phyloP scores from a whole-genome alignment of 2,888 invertebrate genomes.

The Hoplodrina ambigua region DNA sequence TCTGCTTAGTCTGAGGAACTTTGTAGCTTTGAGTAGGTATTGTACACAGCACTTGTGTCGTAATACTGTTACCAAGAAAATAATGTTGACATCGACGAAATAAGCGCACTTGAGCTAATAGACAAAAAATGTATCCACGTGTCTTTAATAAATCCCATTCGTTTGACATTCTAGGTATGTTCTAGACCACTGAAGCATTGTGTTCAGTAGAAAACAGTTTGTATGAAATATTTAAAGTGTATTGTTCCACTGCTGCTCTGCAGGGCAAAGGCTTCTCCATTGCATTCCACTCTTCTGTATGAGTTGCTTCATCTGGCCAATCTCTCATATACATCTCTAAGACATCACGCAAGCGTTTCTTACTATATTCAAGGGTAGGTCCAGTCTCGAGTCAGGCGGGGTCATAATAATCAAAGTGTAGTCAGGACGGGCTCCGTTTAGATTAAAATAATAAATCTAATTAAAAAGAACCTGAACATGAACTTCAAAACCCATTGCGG shows the following conservation, averaged over 20 bases:
- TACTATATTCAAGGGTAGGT: background rate
- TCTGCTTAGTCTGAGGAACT: conserved; percentile 14
- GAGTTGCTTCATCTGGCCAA: too few species aligned
- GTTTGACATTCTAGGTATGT: background rate
- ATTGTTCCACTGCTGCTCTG: too few species aligned
- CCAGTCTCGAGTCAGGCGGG: too few species aligned
- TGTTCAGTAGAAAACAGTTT: background rate
- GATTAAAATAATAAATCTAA: too few species aligned
- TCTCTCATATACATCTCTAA: too few species aligned
- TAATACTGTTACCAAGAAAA: conserved; percentile 1
- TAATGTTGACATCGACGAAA: conserved; percentile 1
- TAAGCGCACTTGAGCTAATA: background rate
- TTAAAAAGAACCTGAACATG: too few species aligned
- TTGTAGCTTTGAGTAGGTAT: conserved; percentile 4
- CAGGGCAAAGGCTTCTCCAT: too few species aligned
- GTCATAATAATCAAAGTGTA: too few species aligned
- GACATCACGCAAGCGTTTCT: background rate
- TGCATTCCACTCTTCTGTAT: too few species aligned
- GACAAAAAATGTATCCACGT: too few species aligned
- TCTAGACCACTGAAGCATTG: background rate
- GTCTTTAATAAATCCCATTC: background rate
- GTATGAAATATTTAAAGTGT: background rate
- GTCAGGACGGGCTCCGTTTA: too few species aligned
- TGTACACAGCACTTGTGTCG: background rate
- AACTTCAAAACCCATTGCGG: too few species aligned